Evolutionary conservation across 2,113 vertebrate genomes (phyloP).

Genomic region (Cinclus cinclus): DNA sequence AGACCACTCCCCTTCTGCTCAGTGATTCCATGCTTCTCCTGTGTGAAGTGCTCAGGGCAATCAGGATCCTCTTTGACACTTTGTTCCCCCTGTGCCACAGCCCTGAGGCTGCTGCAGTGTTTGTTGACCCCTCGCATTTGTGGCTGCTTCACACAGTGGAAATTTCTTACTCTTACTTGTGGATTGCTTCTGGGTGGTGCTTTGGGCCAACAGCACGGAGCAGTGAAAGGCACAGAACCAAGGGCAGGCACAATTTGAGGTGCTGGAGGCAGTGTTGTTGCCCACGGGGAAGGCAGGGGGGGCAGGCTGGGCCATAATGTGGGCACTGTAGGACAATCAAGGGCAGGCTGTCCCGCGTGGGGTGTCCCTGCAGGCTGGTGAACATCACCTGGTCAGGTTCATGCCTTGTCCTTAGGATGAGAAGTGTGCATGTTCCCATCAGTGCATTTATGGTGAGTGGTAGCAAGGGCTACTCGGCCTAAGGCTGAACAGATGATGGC

Average conservation of each 20-base stretch:
- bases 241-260: not conserved
- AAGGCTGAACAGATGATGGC: not conserved
- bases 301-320: not conserved
- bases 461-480: not conserved
- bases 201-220: not conserved
- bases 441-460: not conserved
- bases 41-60: not conserved
- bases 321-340: fast-evolving
- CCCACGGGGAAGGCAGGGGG: fast-evolving
- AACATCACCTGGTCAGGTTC: not conserved
- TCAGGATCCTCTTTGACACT: not conserved
- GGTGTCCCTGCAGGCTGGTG: not conserved
- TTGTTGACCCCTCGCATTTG: not conserved
- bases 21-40: not conserved
- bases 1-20: not conserved
- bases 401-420: not conserved
- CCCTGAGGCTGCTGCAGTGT: not conserved
- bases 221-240: not conserved
- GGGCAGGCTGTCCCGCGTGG: fast-evolving
- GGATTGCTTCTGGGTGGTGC: not conserved
- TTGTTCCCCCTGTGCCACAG: not conserved
- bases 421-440: fast-evolving
- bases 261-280: not conserved
- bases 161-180: not conserved
- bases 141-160: not conserved